These are phyloP conservation scores for Siniperca undulata DNA, from an alignment of 2,797 vertebrate genomes.

Conservation along the genomic window DNA sequence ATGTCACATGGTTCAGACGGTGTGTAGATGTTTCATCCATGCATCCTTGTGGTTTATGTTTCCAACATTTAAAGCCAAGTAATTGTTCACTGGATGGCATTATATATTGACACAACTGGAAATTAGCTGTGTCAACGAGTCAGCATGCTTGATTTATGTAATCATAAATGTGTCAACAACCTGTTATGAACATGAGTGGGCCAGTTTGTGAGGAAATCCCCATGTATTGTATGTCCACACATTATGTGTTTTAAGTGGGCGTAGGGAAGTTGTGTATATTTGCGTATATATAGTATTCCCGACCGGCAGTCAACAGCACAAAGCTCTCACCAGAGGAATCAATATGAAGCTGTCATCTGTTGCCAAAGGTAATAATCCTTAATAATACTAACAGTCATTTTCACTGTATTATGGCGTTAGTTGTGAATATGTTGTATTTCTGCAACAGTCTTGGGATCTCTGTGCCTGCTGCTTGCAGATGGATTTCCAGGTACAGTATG, in stretches of 20 bases:
- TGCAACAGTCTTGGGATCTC: conserved; percentile 58
- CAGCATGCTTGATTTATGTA: conserved; percentile 11
- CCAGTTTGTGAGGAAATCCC: conserved; percentile 52
- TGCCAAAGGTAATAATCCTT: conserved; percentile 66
- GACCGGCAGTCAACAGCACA: not conserved
- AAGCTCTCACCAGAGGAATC: conserved; percentile 5
- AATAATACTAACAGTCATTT: not conserved
- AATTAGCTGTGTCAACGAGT: conserved; percentile 13
- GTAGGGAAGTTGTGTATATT: conserved; percentile 60
- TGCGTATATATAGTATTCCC: conserved; percentile 31
- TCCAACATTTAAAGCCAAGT: not conserved
- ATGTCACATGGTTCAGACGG: conserved; percentile 51
- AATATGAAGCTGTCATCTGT: conserved; percentile 63
- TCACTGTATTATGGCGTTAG: not conserved
- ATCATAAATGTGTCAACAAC: not conserved
- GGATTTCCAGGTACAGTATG: conserved; percentile 70
- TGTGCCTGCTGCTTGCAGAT: conserved; percentile 58
- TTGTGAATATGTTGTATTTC: conserved; percentile 37
- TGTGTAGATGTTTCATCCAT: conserved; percentile 21
- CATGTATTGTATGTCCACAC: not conserved
- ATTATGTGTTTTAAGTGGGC: conserved; percentile 3
- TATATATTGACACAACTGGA: not conserved
- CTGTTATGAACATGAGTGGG: not conserved
- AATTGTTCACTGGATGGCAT: not conserved
- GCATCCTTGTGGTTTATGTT: not conserved